A percentile compares a stretch with the other conserved stretches of the same genome.
Conservation (phyloP, 1,140 invertebrate genomes). For the Pteromalus puparum region DNA sequence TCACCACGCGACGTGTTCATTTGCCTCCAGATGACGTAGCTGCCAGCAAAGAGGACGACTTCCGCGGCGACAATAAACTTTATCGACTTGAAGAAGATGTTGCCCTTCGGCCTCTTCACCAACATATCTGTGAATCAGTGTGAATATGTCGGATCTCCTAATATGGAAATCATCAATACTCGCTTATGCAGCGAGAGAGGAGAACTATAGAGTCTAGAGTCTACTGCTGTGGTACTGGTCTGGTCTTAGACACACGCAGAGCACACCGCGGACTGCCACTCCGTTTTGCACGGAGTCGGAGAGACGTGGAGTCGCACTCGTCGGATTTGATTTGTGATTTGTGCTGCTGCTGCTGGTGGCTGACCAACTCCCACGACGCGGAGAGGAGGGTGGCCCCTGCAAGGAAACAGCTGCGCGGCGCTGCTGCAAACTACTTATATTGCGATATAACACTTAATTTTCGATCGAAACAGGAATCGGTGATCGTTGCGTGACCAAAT, state of each 20-base stretch:
- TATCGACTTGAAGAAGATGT: conserved; percentile 32
- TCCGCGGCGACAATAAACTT: conserved; percentile 56
- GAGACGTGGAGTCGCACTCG: too few relatives aligned
- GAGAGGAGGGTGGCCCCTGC: too few relatives aligned
- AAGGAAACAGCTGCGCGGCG: background rate
- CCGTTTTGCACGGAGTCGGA: too few relatives aligned
- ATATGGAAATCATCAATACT: conserved; percentile 73
- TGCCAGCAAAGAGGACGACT: conserved; percentile 50
- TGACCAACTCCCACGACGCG: too few relatives aligned
- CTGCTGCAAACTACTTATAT: background rate
- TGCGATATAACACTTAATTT: background rate
- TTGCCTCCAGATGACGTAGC: conserved; percentile 62
- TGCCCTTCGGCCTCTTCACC: conserved; percentile 58
- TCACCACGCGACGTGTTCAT: conserved; percentile 70
- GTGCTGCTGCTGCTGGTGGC: too few relatives aligned
- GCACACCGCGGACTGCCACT: too few relatives aligned
- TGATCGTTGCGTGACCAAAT: background rate
- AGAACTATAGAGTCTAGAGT: background rate
- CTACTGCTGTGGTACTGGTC: background rate
- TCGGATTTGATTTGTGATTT: too few relatives aligned
- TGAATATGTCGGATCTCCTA: conserved; percentile 65
- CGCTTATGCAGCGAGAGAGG: background rate
- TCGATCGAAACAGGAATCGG: background rate
- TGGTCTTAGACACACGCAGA: too few relatives aligned
- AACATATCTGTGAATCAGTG: conserved; percentile 67